Conservation (phyloP, 2,113 vertebrate genomes). For the Ctenomys sociabilis region DNA sequence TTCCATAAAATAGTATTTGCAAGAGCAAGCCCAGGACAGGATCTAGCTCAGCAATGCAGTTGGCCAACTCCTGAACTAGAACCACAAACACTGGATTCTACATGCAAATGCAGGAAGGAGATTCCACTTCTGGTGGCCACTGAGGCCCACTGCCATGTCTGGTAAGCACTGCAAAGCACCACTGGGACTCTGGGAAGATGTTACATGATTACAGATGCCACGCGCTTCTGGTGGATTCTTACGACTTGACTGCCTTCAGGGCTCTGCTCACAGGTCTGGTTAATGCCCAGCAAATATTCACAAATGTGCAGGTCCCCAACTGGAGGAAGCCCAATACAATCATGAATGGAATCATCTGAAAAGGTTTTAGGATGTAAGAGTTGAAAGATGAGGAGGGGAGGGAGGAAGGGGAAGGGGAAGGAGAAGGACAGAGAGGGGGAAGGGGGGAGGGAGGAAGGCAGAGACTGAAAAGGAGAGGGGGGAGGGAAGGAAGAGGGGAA, state of each 20-base stretch:
- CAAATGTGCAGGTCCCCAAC: neutral
- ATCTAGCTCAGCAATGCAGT: neutral
- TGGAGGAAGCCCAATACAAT: neutral
- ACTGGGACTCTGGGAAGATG: neutral
- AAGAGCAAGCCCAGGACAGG: neutral
- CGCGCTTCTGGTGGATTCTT: neutral
- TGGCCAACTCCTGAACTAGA: conserved; percentile 31
- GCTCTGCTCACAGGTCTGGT: neutral
- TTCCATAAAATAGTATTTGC: neutral
- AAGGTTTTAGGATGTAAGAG: neutral
- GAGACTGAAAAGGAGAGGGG: neutral
- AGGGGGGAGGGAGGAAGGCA: neutral
- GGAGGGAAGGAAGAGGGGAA: neutral
- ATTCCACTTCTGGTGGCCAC: neutral
- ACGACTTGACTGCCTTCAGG: neutral
- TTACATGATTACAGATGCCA: fast-evolving
- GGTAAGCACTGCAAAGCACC: neutral
- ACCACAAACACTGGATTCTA: neutral
- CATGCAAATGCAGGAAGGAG: neutral
- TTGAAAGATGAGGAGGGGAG: neutral
- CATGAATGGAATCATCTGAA: neutral
- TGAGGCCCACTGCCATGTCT: neutral
- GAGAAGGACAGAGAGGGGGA: too few species aligned
- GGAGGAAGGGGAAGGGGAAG: neutral
- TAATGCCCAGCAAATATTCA: neutral